Conservation (phyloP, 2,797 vertebrate genomes). For the Sebastes ruberrimus region DNA sequence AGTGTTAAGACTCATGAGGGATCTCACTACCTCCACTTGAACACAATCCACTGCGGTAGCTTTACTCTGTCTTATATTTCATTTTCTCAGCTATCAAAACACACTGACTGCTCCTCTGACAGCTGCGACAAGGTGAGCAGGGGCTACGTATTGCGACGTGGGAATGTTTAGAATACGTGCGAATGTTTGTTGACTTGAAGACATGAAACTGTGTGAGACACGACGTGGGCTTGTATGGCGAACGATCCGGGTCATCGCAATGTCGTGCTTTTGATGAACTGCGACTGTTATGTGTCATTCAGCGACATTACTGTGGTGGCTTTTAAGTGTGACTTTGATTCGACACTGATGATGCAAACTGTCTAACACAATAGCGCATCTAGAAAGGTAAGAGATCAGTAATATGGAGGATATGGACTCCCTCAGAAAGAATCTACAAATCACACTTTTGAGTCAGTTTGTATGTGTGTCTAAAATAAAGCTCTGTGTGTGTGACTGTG, state of each 20-base stretch:
- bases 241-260: neutral
- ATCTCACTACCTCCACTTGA: slow-evolving; percentile 18
- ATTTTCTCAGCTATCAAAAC: neutral
- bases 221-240: neutral
- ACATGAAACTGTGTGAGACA: neutral
- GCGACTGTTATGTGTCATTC: neutral
- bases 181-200: neutral
- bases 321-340: neutral
- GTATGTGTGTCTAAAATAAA: slow-evolving; percentile 12
- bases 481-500: neutral
- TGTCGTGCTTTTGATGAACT: slow-evolving; percentile 1
- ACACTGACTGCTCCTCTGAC: neutral
- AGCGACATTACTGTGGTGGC: neutral
- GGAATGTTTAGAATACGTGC: neutral
- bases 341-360: slow-evolving; percentile 2
- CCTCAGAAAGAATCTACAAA: neutral
- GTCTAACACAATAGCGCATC: neutral
- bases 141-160: neutral
- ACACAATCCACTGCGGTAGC: neutral
- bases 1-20: slow-evolving; percentile 11
- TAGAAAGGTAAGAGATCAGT: neutral
- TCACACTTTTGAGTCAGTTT: neutral
- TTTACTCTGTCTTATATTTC: neutral
- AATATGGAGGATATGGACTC: neutral
- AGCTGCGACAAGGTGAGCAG: neutral